Evolutionary conservation across 2,888 invertebrate genomes (phyloP), one percentile per base, ranked within the genome.

Genomic region (Paralinhomoeus sp.): DNA sequence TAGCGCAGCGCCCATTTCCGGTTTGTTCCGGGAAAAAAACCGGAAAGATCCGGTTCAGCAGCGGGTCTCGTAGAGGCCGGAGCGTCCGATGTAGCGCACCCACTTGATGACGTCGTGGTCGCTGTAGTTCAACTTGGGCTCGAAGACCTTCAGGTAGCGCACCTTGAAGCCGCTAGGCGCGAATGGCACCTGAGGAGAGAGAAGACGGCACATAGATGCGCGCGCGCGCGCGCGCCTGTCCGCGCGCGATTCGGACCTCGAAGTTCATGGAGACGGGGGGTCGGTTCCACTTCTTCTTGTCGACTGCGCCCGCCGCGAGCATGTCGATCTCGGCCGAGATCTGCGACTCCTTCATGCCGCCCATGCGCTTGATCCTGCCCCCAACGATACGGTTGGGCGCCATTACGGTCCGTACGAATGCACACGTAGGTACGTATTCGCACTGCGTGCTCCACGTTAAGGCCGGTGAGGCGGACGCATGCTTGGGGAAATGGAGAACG

Each of bases 51-150:
- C n/a, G n/a, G n/a, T n/a, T n/a, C n/a, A 97, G 72, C 97, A 99
- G 68, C 97, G 73, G 35, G 97, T 99, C 71, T 99, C 97, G 65
- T 99, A 99, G 38, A 97, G 75, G 45, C 97, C 97, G 63, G 91
- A 93, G 60, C 91, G 77, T 39, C 97, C 97, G 61, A 99, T 99
- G 69, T 99, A 99, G 27, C 97, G 75, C 51, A 99, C 97, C 97
- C 97, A 99, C 76, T 99, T 99, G 63, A 99, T 93, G 53, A 99
- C 97, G 66, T 99, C 97, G 60, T 97, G 93, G 68, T 99, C 97
- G 1, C 91, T 93, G 68, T 99, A 99, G 72, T 99, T 99, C 56
- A 99, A 73, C 65, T 99, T 99, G 1, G 93, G 83, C 67, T 99
- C 97, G 60, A 99, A 99, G 50, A 99, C 97, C 67, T 99, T 99